These are phyloP conservation scores for Illadopsis cleaveri DNA, from an alignment of 2,113 vertebrate species.

Conservation along the genomic window DNA sequence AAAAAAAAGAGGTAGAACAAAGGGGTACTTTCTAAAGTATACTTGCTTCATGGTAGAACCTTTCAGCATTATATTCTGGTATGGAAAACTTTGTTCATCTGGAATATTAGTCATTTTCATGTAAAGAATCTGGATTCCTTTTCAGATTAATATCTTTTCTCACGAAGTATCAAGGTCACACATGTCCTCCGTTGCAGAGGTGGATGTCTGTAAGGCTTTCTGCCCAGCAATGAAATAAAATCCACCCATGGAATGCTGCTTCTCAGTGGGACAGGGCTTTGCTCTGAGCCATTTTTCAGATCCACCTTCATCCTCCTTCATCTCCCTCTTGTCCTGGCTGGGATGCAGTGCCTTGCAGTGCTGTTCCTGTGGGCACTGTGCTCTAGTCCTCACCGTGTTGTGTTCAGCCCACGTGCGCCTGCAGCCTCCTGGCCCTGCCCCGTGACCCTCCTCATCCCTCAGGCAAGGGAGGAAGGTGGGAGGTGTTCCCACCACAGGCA, in stretches of 20 bases:
- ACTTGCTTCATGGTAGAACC: not conserved
- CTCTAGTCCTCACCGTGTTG: rapidly evolving
- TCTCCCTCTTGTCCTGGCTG: not conserved
- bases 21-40: not conserved
- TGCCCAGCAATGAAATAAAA: not conserved
- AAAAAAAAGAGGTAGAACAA: not conserved
- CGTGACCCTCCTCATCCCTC: not conserved
- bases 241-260: not conserved
- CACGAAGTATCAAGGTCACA: not conserved
- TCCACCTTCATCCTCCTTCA: not conserved
- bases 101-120: not conserved
- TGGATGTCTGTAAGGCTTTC: not conserved
- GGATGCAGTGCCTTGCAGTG: not conserved
- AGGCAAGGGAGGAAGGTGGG: not conserved
- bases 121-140: not conserved
- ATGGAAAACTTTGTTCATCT: not conserved
- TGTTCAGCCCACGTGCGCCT: not conserved
- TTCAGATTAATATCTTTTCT: not conserved
- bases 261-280: not conserved
- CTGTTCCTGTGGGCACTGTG: not conserved
- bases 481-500: not conserved
- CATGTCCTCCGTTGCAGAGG: not conserved
- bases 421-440: not conserved
- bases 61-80: not conserved
- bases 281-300: not conserved